phyloP scores from a whole-genome alignment of 2,888 invertebrate species.

The Augochlorella aurata region DNA sequence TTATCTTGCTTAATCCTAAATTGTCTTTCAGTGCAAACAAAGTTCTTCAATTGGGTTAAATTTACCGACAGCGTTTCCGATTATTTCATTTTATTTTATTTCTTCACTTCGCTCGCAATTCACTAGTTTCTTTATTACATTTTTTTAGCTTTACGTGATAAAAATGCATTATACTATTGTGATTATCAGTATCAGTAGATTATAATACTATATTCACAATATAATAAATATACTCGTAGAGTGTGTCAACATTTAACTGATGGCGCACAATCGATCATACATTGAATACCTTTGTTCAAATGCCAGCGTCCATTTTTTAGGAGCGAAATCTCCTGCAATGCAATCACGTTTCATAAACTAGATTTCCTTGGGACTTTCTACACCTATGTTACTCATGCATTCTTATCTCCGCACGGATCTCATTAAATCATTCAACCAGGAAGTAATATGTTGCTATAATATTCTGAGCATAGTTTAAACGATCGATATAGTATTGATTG shows the following conservation, averaged over 20 bases:
- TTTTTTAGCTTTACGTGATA: background rate
- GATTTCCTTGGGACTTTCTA: conserved; percentile 50
- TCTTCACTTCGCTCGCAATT: background rate
- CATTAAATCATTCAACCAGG: background rate
- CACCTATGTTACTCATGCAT: background rate
- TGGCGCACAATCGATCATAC: background rate
- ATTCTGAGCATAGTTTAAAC: background rate
- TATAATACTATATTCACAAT: background rate
- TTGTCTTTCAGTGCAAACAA: background rate
- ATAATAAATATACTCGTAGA: background rate
- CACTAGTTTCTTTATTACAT: background rate
- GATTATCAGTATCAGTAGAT: background rate
- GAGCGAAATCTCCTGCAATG: conserved; percentile 13
- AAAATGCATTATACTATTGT: background rate
- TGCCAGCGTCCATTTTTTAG: background rate
- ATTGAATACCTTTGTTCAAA: conserved; percentile 12
- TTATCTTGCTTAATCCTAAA: background rate
- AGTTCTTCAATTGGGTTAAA: background rate
- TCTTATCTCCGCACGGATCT: background rate
- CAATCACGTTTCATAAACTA: conserved; percentile 29
- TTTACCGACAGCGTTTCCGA: background rate
- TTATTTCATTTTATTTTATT: background rate
- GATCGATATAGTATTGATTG: background rate
- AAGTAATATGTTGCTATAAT: background rate
- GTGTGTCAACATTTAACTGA: background rate